Percentiles rank a stretch among this genome's conserved stretches.
Conservation (phyloP, 1,140 invertebrate species). For the Neodiprion pinetum region DNA sequence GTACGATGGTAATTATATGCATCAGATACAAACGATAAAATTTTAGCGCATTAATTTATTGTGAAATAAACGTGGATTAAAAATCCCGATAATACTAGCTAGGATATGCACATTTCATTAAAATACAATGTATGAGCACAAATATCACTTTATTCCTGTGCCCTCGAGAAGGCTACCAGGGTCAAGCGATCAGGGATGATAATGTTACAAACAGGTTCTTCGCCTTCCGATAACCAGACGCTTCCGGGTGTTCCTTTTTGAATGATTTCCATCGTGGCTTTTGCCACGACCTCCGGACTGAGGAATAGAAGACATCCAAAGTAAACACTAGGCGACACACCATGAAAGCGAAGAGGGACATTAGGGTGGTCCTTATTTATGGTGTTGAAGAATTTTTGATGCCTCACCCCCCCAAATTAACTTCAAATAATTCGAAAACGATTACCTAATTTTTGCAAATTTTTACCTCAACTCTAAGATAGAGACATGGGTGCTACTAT, state of each 20-base stretch:
- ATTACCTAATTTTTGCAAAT: too few species aligned
- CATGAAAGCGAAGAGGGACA: not conserved
- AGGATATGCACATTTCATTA: too few species aligned
- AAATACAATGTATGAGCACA: too few species aligned
- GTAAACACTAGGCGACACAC: not conserved
- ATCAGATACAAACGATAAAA: too few species aligned
- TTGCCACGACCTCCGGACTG: slow-evolving; percentile 58
- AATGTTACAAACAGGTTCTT: slow-evolving; percentile 62
- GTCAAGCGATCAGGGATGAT: slow-evolving; percentile 50
- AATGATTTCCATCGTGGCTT: slow-evolving; percentile 61
- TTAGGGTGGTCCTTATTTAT: not conserved
- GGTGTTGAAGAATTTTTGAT: not conserved
- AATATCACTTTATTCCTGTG: too few species aligned
- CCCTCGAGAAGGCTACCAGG: not conserved
- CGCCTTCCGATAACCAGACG: slow-evolving; percentile 62
- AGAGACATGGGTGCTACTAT: too few species aligned
- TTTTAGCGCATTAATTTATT: too few species aligned
- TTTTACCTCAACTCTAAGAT: not conserved
- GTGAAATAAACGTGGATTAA: too few species aligned
- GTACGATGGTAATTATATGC: too few species aligned
- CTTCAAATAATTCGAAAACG: too few species aligned
- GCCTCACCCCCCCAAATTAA: too few species aligned
- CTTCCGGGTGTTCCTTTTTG: slow-evolving; percentile 61
- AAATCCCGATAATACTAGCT: too few species aligned
- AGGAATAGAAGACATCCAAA: slow-evolving; percentile 19